A percentile compares a stretch with the other conserved stretches of the same genome.
These are phyloP conservation scores for Drosophila quinaria DNA, from an alignment of 2,888 invertebrate species.

Conservation along the genomic window DNA sequence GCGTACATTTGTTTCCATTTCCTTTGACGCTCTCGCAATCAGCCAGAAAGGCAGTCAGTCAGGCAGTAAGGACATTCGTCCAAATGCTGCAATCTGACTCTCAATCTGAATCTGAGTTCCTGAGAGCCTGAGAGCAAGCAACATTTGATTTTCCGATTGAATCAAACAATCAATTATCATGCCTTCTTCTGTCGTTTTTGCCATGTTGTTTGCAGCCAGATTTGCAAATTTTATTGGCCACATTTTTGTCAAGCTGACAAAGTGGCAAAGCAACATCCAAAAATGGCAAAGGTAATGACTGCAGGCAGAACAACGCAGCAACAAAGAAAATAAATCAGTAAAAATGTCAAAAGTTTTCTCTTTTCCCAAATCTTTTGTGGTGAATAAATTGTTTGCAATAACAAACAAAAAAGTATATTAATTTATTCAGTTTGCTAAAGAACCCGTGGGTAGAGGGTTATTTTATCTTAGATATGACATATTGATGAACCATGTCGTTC, in stretches of 20 bases:
- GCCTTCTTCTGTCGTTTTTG: slow-evolving; percentile 52
- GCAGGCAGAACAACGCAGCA: slow-evolving; percentile 18
- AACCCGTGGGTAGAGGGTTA: background rate
- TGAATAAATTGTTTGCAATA: slow-evolving; percentile 1
- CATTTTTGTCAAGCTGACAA: slow-evolving; percentile 62
- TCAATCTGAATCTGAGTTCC: slow-evolving; percentile 9
- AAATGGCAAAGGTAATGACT: slow-evolving; percentile 42
- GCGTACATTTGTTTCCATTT: slow-evolving; percentile 68
- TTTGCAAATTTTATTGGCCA: slow-evolving; percentile 70
- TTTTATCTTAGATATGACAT: background rate
- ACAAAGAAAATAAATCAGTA: slow-evolving; percentile 16
- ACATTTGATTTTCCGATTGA: slow-evolving; percentile 78
- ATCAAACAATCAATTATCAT: slow-evolving; percentile 81
- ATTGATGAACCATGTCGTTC: background rate
- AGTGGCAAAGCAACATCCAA: slow-evolving; percentile 25
- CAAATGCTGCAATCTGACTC: slow-evolving; percentile 31
- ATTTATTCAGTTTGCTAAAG: background rate
- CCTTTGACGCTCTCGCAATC: slow-evolving; percentile 76
- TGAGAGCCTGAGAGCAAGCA: slow-evolving; percentile 54
- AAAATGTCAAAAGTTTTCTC: slow-evolving; percentile 28
- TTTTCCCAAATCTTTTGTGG: slow-evolving; percentile 1
- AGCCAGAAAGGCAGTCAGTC: slow-evolving; percentile 44
- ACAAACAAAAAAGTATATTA: background rate
- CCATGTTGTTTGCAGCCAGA: slow-evolving; percentile 37
- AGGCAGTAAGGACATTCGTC: slow-evolving; percentile 51